phyloP scores from a whole-genome alignment of 2,888 invertebrate species.

The Coleophora deauratella region DNA sequence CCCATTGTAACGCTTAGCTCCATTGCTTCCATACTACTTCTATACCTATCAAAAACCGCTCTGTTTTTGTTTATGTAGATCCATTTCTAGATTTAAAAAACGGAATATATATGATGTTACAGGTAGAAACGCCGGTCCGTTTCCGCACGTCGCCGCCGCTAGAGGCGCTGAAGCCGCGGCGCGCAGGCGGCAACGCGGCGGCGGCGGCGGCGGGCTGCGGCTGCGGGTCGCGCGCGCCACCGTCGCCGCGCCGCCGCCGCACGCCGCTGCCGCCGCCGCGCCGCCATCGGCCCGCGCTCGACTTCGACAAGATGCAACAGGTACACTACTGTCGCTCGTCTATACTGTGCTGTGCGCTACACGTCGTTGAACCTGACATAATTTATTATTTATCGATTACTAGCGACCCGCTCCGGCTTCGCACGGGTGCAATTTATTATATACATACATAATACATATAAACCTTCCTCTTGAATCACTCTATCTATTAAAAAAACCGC shows the following conservation, averaged over 20 bases:
- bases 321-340: slow-evolving; percentile 45
- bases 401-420: no score
- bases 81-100: no score
- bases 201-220: slow-evolving; percentile 52
- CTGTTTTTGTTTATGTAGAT: no score
- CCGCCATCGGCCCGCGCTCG: slow-evolving; percentile 89
- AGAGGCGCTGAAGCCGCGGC: slow-evolving; percentile 87
- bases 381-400: no score
- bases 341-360: no score
- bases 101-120: slow-evolving; percentile 26
- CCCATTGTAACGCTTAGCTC: slow-evolving; percentile 3
- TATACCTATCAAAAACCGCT: no score
- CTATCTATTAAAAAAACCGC: no score
- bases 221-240: slow-evolving; percentile 54
- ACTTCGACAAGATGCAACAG: slow-evolving; percentile 98
- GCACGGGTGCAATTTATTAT: no score
- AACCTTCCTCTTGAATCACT: no score
- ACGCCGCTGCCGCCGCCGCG: slow-evolving; percentile 51
- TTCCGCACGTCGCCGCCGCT: slow-evolving; percentile 93
- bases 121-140: slow-evolving; percentile 86
- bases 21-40: not conserved
- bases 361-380: no score
- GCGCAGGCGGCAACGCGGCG: slow-evolving; percentile 70
- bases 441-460: no score
- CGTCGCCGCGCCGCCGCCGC: slow-evolving; percentile 65